phyloP scores from a whole-genome alignment of 2,797 vertebrate genomes.

The Oreortyx pictus region DNA sequence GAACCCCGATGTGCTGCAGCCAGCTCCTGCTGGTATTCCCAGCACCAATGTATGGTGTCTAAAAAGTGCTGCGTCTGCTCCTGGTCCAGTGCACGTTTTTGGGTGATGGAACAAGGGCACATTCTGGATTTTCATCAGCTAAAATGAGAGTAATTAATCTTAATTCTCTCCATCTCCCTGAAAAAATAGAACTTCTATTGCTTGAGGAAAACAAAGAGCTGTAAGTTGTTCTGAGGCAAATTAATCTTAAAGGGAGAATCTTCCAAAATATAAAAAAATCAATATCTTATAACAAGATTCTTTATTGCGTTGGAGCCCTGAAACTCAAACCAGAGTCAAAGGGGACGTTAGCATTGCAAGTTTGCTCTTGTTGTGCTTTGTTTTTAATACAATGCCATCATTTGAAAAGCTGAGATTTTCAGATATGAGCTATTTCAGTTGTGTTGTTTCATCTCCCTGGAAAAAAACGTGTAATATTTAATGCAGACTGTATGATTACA shows the following conservation, averaged over 20 bases:
- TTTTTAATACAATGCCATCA: not conserved
- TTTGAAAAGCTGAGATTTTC: slow-evolving; percentile 3
- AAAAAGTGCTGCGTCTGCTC: not conserved
- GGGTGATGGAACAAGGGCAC: slow-evolving; percentile 42
- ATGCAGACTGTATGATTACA: not conserved
- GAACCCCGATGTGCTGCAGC: not conserved
- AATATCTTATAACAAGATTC: slow-evolving; percentile 46
- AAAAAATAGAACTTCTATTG: slow-evolving; percentile 4
- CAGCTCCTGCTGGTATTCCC: not conserved
- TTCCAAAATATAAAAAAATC: slow-evolving; percentile 48
- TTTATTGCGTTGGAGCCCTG: not conserved
- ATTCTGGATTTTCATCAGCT: slow-evolving; percentile 37
- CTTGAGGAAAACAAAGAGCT: slow-evolving; percentile 35
- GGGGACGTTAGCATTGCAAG: not conserved
- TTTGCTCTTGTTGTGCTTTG: not conserved
- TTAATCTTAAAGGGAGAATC: slow-evolving; percentile 58
- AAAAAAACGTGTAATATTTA: not conserved
- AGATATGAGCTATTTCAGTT: not conserved
- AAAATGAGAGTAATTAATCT: slow-evolving; percentile 61
- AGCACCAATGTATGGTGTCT: not conserved
- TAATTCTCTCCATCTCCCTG: slow-evolving; percentile 18
- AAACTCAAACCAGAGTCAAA: not conserved
- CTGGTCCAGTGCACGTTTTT: not conserved
- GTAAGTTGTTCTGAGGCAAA: slow-evolving; percentile 41
- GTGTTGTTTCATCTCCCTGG: not conserved